Evolutionary conservation across 2,888 invertebrate species (phyloP), one percentile per base, ranked within the genome.

Genomic region (Rhodophaea formosa): DNA sequence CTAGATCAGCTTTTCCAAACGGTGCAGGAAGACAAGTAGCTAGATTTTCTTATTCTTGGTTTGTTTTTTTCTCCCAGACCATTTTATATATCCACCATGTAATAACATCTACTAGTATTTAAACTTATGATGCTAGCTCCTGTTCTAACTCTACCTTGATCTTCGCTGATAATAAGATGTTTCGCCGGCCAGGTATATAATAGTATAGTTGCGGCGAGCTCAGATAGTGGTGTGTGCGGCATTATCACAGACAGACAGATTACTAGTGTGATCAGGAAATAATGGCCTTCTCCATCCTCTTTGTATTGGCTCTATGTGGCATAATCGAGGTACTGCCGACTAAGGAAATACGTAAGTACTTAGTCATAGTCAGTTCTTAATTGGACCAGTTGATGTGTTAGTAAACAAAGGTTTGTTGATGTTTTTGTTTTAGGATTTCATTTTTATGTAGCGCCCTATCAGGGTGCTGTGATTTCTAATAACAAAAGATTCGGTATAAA

Each of bases 281-380:
- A 67, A 77, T 77, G 74, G 60, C 64, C 45, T 30, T 59, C 29
- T 60, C 59, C 61, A 70, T 60, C 43, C 64, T 70, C 44, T 56
- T 72, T 15, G 60, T 69, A 16, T 63, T 77, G 53, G 62, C 80
- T 59, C 59, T 82, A 44, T 67, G 77, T 42, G 75, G 77, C 71
- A 60, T 65, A n/a, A 62, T 78, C 8, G 69, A 70, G 57, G 73
- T 69, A 5, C 66, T 73, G n/a, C 66, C 74, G 2, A 23, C 23
- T 10, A 80, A 79, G 62, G 58, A 79, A 59, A 63, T 84, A 66
- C 84, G 84, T 84, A 66, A 84, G 78, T 76, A 65, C 62, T 61
- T 52, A 60, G 15, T 46, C 45, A 8, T 51, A 10, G 16, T n/a
- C 7, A 16, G 16, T 16, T 45, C 8, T 46, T 46, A 46, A 46